A percentile compares a stretch with the other conserved stretches of the same genome.
These are phyloP conservation scores for Lepidocyrtoides sp. DNA, from an alignment of 2,888 invertebrate genomes.

Conservation along the genomic window DNA sequence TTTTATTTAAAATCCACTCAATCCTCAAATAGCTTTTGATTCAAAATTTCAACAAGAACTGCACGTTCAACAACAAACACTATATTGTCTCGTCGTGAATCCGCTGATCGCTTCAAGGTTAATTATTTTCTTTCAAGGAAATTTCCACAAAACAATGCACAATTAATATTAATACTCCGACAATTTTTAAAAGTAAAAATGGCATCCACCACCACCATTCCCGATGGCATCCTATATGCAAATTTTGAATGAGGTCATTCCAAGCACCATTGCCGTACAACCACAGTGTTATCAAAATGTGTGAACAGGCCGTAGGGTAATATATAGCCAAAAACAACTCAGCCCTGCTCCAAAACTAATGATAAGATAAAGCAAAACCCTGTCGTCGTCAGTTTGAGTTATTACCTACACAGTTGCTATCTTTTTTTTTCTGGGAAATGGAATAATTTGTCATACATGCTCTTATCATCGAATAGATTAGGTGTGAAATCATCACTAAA, in stretches of 20 bases:
- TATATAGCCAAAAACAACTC: constrained; percentile 16
- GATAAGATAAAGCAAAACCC: constrained; percentile 35
- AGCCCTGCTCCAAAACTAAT: constrained; percentile 41
- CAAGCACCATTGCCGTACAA: background rate
- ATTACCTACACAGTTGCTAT: background rate
- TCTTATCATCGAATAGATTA: background rate
- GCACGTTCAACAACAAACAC: background rate
- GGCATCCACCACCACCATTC: constrained; percentile 43
- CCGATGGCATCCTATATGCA: constrained; percentile 13
- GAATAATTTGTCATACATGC: constrained; percentile 1
- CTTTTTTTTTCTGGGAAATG: constrained; percentile 18
- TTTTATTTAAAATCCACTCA: background rate
- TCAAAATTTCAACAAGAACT: background rate
- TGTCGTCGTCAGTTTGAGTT: background rate
- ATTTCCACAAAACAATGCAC: too few species aligned
- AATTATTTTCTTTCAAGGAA: background rate
- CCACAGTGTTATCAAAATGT: background rate
- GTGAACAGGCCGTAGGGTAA: background rate
- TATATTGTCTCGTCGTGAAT: too few species aligned
- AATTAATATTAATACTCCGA: too few species aligned
- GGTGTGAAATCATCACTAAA: constrained; percentile 40
- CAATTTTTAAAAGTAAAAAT: constrained; percentile 18
- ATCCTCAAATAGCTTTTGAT: background rate
- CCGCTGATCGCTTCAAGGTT: too few species aligned
- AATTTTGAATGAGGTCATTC: constrained; percentile 67